Base-by-base conservation (phyloP, 2,888 invertebrate genomes). In the Pyrocoelia pectoralis region DNA sequence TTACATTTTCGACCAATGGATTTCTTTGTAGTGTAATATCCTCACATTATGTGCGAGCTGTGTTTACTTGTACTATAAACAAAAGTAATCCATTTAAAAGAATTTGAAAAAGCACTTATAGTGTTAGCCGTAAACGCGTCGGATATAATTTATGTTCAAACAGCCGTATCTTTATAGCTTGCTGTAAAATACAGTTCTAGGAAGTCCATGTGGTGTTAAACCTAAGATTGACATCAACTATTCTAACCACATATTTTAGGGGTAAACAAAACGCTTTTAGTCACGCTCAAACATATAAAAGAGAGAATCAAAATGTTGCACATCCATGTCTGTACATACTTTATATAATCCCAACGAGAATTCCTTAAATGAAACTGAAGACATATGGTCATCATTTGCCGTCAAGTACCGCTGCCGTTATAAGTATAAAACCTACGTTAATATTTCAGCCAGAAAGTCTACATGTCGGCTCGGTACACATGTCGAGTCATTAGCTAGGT, bases 121-220 rank as follows among this genome's bases (percentile, higher is more conserved):
- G 70, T 61, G 72, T 71, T 66, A 73, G 74, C 75, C 75, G 76
- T 76, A 76, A 76, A 76, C 74, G 76, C 74, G 75, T 70, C 74
- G 72, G 69, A 70, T 67, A 74, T 78, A 77, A 79, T 79, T 79
- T 79, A 79, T 77, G 76, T 75, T 74, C 70, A 74, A 74, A 76
- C 76, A 76, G 76, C 77, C 77, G 77, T 77, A 76, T 76, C 76
- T 78, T 79, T 79, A 79, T 74, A 75, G 76, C 73, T 72, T 65
- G 71, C 67, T 70, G 73, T 77, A 76, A 78, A 76, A 74, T 76
- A 78, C 76, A 70, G 72, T 78, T 78, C 78, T 76, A 72, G 77
- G 79, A 78, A 79, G 76, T 78, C 76, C 77, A 77, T 76, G 75
- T 78, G 77, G 78, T 79, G 78, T 78, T 77, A 76, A 76, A 77